phyloP scores from a whole-genome alignment of 2,888 invertebrate species.

The Melinaea marsaeus region DNA sequence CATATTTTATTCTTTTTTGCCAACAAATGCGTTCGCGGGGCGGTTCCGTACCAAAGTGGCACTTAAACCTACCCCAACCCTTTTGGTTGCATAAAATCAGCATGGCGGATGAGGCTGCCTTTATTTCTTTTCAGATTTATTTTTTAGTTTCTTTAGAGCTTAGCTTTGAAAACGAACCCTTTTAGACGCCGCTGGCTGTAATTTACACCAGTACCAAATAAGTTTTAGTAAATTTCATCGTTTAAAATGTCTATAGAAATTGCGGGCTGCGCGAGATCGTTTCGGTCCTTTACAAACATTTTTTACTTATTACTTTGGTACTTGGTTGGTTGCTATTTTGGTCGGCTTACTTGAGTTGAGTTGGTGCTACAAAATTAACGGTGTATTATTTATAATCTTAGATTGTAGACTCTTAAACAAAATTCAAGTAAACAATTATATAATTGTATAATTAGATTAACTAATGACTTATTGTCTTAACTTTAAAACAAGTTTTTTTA shows the following conservation, averaged over 20 bases:
- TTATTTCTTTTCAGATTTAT: slow-evolving; percentile 56
- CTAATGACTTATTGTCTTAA: too few species aligned
- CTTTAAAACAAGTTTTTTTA: too few species aligned
- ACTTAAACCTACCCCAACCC: slow-evolving; percentile 71
- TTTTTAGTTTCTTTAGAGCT: slow-evolving; percentile 53
- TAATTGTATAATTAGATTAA: not conserved
- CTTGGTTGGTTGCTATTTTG: slow-evolving; percentile 32
- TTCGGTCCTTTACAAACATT: slow-evolving; percentile 32
- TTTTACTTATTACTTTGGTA: slow-evolving; percentile 33
- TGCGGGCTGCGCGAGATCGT: slow-evolving; percentile 36
- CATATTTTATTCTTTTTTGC: slow-evolving; percentile 57
- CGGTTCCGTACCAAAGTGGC: slow-evolving; percentile 64
- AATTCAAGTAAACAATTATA: not conserved
- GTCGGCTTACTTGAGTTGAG: slow-evolving; percentile 28
- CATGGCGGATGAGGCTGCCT: slow-evolving; percentile 66
- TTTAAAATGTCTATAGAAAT: slow-evolving; percentile 40
- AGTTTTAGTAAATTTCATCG: slow-evolving; percentile 48
- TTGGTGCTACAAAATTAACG: slow-evolving; percentile 31
- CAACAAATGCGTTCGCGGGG: slow-evolving; percentile 58
- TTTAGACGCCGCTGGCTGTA: slow-evolving; percentile 61
- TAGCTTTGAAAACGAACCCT: slow-evolving; percentile 68
- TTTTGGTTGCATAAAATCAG: slow-evolving; percentile 62
- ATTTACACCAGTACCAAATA: slow-evolving; percentile 62
- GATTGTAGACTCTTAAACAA: not conserved
- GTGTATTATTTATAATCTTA: slow-evolving; percentile 20